Base-by-base conservation (phyloP, 2,888 invertebrate species). In the Gerris lacustris region DNA sequence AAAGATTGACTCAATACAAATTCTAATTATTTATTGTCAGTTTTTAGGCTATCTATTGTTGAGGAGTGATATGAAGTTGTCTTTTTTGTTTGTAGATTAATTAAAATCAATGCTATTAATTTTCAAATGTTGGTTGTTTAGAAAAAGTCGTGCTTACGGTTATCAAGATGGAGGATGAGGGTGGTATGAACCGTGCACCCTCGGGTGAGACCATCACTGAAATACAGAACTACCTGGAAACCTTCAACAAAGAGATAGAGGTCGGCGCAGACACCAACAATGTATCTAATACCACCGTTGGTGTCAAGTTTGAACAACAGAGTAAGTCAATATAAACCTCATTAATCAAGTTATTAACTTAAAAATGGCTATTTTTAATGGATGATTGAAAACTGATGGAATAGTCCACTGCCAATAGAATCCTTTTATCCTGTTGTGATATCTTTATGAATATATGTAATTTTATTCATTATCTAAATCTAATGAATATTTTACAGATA, bases 221-320 rank as follows among this genome's bases (percentile, higher is more conserved):
- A 77, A 87, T 93, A 75, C 91, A 92, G 78, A 87, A 88, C 67
- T 93, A 92, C 78, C 82, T 94, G 75, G 89, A 89, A 73, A 88
- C 89, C 18, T 91, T 92, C 79, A 90, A 92, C 77, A 91, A 91
- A 78, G 91, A 92, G 80, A 90, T 91, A 74, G 86, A 87, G 18
- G 64, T n/a, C 76, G 84, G 84, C 44, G 83, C 83, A 71, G 85
- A 84, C 45, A 55, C 72, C 31, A 68, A 63, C 5, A 9, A 55
- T 9, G 55, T 55, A 11, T 9, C 7, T 2, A 62, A 62, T 62
- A 68, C 70, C 18, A n/a, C 47, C 6, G 72, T 70, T 44, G 71
- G 72, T 63, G 72, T 74, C 67, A 73, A 73, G 69, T 73, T 73
- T 55, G 73, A 73, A 71, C 11, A 9, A 2, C 70, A 71, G 67